Conservation (phyloP, 2,888 invertebrate genomes). For the Chydorus sphaericus region DNA sequence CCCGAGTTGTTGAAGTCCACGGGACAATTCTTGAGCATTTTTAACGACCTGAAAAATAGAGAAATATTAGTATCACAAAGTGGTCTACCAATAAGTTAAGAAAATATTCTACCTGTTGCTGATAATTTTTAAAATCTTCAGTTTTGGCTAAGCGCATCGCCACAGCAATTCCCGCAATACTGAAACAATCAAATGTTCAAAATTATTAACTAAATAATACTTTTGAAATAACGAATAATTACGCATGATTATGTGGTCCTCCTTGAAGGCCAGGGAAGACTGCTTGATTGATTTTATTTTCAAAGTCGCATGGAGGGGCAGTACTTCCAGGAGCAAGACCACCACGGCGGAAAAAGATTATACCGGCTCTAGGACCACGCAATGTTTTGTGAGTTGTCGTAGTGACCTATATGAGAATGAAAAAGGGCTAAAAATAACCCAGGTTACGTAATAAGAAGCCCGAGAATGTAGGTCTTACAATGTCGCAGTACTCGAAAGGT, state of each 20-base stretch:
- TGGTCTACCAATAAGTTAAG: neutral
- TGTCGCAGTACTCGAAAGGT: slow-evolving; percentile 39
- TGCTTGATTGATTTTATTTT: slow-evolving; percentile 38
- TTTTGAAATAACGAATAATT: no score
- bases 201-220: no score
- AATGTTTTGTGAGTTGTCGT: slow-evolving; percentile 45
- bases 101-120: slow-evolving; percentile 46
- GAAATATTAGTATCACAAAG: neutral
- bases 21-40: slow-evolving; percentile 62
- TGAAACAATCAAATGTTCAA: no score
- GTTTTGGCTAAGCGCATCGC: slow-evolving; percentile 39
- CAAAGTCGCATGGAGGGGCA: slow-evolving; percentile 33
- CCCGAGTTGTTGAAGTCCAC: slow-evolving; percentile 50
- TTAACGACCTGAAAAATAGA: slow-evolving; percentile 40
- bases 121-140: slow-evolving; percentile 69
- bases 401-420: no score
- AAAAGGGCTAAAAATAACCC: no score
- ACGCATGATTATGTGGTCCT: slow-evolving; percentile 43
- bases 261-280: slow-evolving; percentile 47
- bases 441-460: no score
- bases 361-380: slow-evolving; percentile 38
- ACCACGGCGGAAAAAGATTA: slow-evolving; percentile 41
- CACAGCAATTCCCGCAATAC: slow-evolving; percentile 35
- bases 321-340: slow-evolving; percentile 19
- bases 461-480: no score